A percentile compares a stretch with the other conserved stretches of the same genome.
Conservation (phyloP, 2,113 vertebrate species). For the Barnardius zonarius region DNA sequence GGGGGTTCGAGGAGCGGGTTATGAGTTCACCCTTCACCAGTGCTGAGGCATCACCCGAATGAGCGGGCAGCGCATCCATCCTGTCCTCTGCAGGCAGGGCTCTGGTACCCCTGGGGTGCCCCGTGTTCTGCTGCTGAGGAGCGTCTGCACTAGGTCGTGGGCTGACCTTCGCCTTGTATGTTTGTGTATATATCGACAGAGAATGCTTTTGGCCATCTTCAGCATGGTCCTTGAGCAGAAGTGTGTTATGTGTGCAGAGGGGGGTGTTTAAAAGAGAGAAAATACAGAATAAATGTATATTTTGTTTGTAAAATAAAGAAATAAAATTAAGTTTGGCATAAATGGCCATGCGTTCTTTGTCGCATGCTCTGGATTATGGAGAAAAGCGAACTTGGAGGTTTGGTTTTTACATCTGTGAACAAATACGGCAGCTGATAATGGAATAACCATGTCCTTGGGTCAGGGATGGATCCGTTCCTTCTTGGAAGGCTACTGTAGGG, state of each 20-base stretch:
- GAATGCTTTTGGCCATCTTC: not conserved
- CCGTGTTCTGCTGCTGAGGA: constrained; percentile 29
- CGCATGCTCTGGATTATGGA: not conserved
- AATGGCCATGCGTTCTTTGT: not conserved
- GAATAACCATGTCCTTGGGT: not conserved
- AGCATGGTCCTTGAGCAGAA: constrained; percentile 11
- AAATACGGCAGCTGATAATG: not conserved
- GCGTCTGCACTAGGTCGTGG: constrained; percentile 18
- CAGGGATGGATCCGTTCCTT: not conserved
- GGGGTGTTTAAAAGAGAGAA: not conserved
- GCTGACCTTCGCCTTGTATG: constrained; percentile 21
- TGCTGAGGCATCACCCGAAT: not conserved
- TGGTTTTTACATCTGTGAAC: not conserved
- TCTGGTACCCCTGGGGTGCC: not conserved
- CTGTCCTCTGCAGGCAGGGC: not conserved
- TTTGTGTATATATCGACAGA: constrained; percentile 17
- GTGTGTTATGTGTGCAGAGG: not conserved
- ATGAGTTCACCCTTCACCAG: not conserved
- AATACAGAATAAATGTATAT: constrained; percentile 67
- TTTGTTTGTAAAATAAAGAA: constrained; percentile 71
- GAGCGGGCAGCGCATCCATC: not conserved
- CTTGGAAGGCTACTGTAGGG: not conserved
- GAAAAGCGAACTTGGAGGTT: not conserved
- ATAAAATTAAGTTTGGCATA: constrained; percentile 67
- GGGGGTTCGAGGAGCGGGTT: not conserved